phyloP scores from a whole-genome alignment of 2,113 vertebrate genomes.

The Hiodon alosoides region DNA sequence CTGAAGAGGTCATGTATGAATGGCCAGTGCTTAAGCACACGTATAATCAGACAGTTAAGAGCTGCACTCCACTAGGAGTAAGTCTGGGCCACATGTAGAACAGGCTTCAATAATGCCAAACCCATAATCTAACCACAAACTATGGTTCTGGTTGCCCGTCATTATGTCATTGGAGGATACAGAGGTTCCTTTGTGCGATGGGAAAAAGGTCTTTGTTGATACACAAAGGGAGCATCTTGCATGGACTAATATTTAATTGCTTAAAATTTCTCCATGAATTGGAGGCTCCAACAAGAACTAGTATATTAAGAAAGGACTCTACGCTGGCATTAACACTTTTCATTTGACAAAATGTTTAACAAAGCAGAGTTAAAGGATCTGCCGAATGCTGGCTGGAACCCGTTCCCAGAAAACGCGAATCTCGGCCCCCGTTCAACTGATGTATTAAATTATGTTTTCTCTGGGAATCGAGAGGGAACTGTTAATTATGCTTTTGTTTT shows the following conservation, averaged over 20 bases:
- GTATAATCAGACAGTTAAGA: too few species aligned
- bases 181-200: neutral
- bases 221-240: neutral
- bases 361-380: conserved; percentile 28
- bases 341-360: conserved; percentile 31
- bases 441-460: conserved; percentile 47
- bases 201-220: neutral
- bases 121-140: neutral
- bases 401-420: conserved; percentile 39
- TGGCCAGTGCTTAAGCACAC: too few species aligned
- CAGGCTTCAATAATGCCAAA: neutral
- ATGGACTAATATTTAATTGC: too few species aligned
- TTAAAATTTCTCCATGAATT: neutral
- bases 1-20: too few species aligned
- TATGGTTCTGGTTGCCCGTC: neutral
- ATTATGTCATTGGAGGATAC: neutral
- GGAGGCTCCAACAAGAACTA: neutral
- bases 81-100: conserved; percentile 1
- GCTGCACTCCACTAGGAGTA: neutral
- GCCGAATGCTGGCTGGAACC: conserved; percentile 40
- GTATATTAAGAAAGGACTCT: conserved; percentile 1
- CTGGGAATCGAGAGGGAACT: conserved; percentile 47
- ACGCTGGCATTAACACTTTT: conserved; percentile 21
- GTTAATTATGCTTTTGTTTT: conserved; percentile 59
- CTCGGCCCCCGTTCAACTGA: conserved; percentile 45